Percentiles rank a stretch among this genome's conserved stretches.
Evolutionary conservation across 2,797 vertebrate genomes (phyloP).

Genomic region (Graptemys geographica): DNA sequence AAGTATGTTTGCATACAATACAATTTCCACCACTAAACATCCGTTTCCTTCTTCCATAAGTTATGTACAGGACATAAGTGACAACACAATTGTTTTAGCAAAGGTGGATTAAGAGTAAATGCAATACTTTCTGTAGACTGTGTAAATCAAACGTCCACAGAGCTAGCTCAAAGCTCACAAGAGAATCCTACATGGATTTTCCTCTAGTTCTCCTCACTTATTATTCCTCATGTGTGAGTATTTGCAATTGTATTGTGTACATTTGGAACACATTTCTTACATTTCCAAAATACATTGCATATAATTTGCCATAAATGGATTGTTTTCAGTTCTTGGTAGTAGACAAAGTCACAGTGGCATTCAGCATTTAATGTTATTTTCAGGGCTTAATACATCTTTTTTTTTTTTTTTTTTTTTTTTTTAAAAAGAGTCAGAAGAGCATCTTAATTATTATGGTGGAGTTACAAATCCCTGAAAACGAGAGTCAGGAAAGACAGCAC

Average conservation of each 20-base stretch:
- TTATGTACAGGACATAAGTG: slow-evolving; percentile 48
- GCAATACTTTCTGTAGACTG: not conserved
- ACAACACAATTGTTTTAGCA: slow-evolving; percentile 55
- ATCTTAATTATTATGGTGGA: not conserved
- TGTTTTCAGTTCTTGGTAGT: not conserved
- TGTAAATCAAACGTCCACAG: not conserved
- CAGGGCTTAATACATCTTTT: not conserved
- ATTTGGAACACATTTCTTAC: not conserved
- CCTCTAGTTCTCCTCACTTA: not conserved
- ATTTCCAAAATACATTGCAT: not conserved
- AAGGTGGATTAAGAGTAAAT: not conserved
- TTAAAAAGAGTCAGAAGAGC: not conserved
- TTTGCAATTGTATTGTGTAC: not conserved
- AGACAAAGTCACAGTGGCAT: not conserved
- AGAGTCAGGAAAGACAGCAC: not conserved
- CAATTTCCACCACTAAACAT: slow-evolving; percentile 69
- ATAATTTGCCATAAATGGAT: not conserved
- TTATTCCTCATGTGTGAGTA: not conserved
- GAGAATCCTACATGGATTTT: not conserved
- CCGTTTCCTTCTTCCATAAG: slow-evolving; percentile 69
- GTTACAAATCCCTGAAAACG: not conserved
- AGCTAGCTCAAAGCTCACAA: not conserved
- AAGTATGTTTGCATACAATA: slow-evolving; percentile 69
- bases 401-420: not conserved
- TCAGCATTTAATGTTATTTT: not conserved